Percentiles rank a stretch among this genome's conserved stretches.
Evolutionary conservation across 2,888 invertebrate genomes (phyloP).

Genomic region (Graphium colonna): DNA sequence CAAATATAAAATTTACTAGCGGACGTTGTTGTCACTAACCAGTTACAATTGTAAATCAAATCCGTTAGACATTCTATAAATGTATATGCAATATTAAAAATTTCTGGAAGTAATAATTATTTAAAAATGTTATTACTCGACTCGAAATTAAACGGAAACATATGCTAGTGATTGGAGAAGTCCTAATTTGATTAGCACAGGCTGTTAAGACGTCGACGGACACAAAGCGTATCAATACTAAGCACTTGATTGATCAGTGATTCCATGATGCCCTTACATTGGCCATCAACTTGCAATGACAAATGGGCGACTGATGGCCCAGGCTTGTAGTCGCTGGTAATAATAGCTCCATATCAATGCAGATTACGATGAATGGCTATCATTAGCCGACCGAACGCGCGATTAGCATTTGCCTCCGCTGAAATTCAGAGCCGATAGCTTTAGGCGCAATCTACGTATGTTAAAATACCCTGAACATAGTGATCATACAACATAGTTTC

Average conservation of each 20-base stretch:
- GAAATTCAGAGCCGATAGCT: slow-evolving; percentile 23
- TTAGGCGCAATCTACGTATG: slow-evolving; percentile 6
- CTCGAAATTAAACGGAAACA: no score
- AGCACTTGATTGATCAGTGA: slow-evolving; percentile 32
- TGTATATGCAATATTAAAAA: no score
- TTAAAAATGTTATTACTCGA: no score
- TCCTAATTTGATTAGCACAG: background rate
- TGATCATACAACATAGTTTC: no score
- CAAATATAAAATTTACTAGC: no score
- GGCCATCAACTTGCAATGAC: slow-evolving; percentile 38
- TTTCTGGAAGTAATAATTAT: no score
- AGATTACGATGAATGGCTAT: slow-evolving; percentile 35
- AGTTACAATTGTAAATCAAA: no score
- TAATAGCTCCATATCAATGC: slow-evolving; percentile 32
- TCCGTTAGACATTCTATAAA: no score
- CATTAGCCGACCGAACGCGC: slow-evolving; percentile 55
- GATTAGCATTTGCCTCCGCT: slow-evolving; percentile 54
- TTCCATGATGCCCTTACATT: slow-evolving; percentile 41
- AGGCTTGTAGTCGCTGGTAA: slow-evolving; percentile 38
- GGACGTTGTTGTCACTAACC: no score
- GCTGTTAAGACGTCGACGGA: slow-evolving; percentile 10
- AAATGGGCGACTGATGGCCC: slow-evolving; percentile 36
- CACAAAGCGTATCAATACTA: slow-evolving; percentile 26
- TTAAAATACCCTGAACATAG: background rate
- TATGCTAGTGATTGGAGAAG: no score